Base-by-base conservation (phyloP, 2,113 vertebrate genomes). In the Nothocercus nigrocapillus region DNA sequence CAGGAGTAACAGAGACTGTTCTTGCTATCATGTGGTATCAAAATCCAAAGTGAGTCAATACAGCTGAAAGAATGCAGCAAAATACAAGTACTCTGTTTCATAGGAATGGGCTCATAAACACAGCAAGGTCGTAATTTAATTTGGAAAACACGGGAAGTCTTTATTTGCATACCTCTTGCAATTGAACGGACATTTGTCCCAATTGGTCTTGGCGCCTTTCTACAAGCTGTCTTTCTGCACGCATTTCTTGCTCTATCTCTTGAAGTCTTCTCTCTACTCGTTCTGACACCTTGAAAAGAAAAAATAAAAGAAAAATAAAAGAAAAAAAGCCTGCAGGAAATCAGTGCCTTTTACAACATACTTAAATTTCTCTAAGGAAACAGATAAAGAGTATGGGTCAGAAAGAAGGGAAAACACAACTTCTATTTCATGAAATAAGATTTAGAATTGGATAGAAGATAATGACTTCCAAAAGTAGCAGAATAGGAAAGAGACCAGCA, bases 231-330 rank as follows among this genome's bases (percentile, higher is more conserved):
- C 97, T 97, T 92, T 98, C 98, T 1, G 95, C 63, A 66, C 88
- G 97, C 98, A 99, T 98, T 94, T 98, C 98, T 92, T 97, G 97
- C 85, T 99, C 98, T 80, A 99, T 98, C 91, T 99, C 98, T 89
- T 99, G 98, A 89, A 99, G 98, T 82, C 98, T 98, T 58, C 96
- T 98, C 96, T 99, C 99, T 75, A 99, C 98, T 1, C 98, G 98
- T 74, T 98, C 98, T 3, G 99, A 98, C 78, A 98, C 98, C 99
- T 99, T 90, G 75, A 95, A 73, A 89, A 49, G 18, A 63, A 64
- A 64, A 79, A 82, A 94, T 16, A 67, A 61, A 28, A 45, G 8
- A 67, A 20, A 44, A 22, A 53, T 73, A 28, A 54, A 15, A 30
- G 8, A 20, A 56, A 30, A 56, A 32, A 18, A 27, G 16, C 5